Evolutionary conservation across 2,888 invertebrate species (phyloP).

Genomic region (Microctonus brassicae): DNA sequence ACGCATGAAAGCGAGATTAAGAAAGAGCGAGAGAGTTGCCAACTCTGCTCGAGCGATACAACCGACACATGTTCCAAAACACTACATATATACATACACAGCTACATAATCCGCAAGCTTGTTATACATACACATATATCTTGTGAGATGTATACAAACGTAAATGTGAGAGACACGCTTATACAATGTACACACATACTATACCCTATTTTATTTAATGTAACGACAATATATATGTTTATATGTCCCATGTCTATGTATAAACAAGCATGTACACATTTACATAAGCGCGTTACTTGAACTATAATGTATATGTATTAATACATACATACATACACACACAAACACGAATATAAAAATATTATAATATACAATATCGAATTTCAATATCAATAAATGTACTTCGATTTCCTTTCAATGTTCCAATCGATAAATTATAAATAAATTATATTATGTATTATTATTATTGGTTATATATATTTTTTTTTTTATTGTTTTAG

Average conservation of each 20-base stretch:
- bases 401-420: neutral
- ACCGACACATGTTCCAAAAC: constrained; percentile 66
- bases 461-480: neutral
- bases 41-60: constrained; percentile 64
- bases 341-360: neutral
- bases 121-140: constrained; percentile 48
- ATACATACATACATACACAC: neutral
- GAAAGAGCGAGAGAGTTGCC: constrained; percentile 52
- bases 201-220: neutral
- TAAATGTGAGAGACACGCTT: neutral
- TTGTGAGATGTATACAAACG: neutral
- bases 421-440: neutral
- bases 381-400: neutral
- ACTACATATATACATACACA: constrained; percentile 39
- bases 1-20: constrained; percentile 25
- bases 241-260: neutral
- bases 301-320: neutral
- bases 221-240: neutral
- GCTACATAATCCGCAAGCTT: constrained; percentile 63
- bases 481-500: neutral
- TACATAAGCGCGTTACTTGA: neutral
- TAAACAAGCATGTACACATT: neutral
- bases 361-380: neutral
- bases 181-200: neutral
- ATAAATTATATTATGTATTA: neutral